A percentile compares a stretch with the other conserved stretches of the same genome.
Conservation (phyloP, 2,888 invertebrate species). For the Drosophila kanekoi region DNA sequence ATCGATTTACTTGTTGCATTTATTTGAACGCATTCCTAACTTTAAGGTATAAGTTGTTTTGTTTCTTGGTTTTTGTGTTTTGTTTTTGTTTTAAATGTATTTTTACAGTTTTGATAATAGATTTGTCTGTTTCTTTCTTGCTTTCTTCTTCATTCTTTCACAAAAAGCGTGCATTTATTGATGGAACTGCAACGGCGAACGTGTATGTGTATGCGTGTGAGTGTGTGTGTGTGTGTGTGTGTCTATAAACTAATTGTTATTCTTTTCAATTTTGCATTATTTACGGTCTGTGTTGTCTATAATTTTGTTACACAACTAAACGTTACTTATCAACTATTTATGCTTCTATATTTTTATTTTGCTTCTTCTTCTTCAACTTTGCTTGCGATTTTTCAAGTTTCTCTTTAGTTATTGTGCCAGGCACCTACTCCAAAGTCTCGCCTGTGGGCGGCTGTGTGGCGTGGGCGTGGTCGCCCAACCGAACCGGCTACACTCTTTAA, state of each 20-base stretch:
- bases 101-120: constrained; percentile 60
- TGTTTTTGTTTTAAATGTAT: constrained; percentile 16
- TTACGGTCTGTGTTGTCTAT: constrained; percentile 34
- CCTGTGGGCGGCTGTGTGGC: background rate
- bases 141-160: constrained; percentile 18
- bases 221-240: constrained; percentile 8
- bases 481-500: constrained; percentile 43
- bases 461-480: constrained; percentile 35
- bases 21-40: constrained; percentile 46
- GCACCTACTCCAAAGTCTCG: constrained; percentile 60
- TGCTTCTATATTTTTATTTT: constrained; percentile 28
- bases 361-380: constrained; percentile 23
- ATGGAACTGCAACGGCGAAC: constrained; percentile 50
- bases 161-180: constrained; percentile 66
- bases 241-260: constrained; percentile 39
- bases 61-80: background rate
- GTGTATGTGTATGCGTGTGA: constrained; percentile 11
- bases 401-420: constrained; percentile 68
- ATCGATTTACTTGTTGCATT: constrained; percentile 53
- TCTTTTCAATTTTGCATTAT: constrained; percentile 27
- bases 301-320: constrained; percentile 56
- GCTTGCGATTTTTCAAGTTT: constrained; percentile 31
- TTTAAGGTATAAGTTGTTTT: constrained; percentile 58
- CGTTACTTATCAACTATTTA: constrained; percentile 50
- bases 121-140: constrained; percentile 31